These are phyloP conservation scores for Aleiodes testaceus DNA, from an alignment of 2,888 invertebrate genomes.

Conservation along the genomic window DNA sequence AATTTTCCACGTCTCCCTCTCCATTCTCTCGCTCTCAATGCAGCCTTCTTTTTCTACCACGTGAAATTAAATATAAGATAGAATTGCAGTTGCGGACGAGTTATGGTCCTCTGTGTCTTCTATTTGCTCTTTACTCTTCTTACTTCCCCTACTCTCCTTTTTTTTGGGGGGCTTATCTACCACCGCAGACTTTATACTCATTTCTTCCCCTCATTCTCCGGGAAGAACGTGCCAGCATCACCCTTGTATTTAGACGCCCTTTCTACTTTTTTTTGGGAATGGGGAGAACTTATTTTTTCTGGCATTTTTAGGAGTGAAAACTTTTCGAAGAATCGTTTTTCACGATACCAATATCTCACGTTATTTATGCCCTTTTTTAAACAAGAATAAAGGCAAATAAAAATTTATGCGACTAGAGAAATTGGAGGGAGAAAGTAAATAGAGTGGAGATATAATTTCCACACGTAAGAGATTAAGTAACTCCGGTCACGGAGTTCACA, in stretches of 20 bases:
- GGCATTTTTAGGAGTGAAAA: constrained; percentile 9
- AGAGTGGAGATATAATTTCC: constrained; percentile 31
- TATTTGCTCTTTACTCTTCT: constrained; percentile 39
- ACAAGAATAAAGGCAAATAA: constrained; percentile 6
- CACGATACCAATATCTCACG: constrained; percentile 36
- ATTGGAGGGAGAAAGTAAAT: not conserved
- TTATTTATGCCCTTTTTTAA: constrained; percentile 34
- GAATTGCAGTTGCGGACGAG: constrained; percentile 67
- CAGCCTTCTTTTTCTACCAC: constrained; percentile 44
- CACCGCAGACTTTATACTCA: constrained; percentile 65
- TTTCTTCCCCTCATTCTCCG: constrained; percentile 51
- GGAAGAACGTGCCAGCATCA: constrained; percentile 41
- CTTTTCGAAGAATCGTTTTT: constrained; percentile 38
- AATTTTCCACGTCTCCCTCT: constrained; percentile 53
- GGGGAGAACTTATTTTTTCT: constrained; percentile 9
- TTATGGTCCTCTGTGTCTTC: constrained; percentile 55
- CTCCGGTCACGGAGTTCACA: constrained; percentile 46
- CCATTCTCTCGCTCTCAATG: constrained; percentile 47
- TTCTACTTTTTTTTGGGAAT: constrained; percentile 45
- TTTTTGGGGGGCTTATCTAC: constrained; percentile 64
- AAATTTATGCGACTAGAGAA: constrained; percentile 21
- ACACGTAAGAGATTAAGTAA: constrained; percentile 47
- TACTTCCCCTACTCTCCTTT: constrained; percentile 47
- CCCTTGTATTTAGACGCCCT: constrained; percentile 65
- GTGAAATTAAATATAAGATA: constrained; percentile 70